Evolutionary conservation across 2,113 vertebrate species (phyloP), one percentile per base, ranked within the genome.

Genomic region (Centropus unirufus): DNA sequence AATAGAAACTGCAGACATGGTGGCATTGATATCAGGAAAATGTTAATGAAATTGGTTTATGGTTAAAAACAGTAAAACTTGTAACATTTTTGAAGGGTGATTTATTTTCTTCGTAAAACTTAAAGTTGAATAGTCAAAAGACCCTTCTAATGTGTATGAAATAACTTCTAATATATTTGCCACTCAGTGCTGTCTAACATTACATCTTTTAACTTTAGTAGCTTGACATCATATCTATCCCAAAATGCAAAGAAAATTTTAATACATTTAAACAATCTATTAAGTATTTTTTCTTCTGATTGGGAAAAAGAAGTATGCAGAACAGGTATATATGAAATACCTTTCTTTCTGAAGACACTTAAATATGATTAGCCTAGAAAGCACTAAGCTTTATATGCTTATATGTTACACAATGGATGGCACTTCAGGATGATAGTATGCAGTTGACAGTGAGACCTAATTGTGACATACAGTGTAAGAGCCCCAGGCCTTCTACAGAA

Each of bases 1-100:
- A 96, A 74, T 49, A 12, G 23, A 52, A 96, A 92, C 46, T 94
- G 79, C 59, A 95, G 79, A 54, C 11, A n/a, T 67, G 46, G 94
- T 19, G 42, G 34, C 34, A 49, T 21, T 61, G 46, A 51, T 80
- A 85, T 22, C 5, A 87, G 13, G 59, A 95, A 83, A 27, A 54
- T 67, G 32, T 17, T 34, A 64, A 90, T 57, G 14, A 44, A 80
- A 88, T 81, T 68, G 4, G 4, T 21, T 93, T 59, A 32, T 61
- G 8, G 13, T 62, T 3, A 20, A 73, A 47, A 92, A 32, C 14
- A 62, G 42, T 29, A 73, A 81, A 92, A 84, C 42, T 68, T 70
- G 8, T n/a, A 76, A 57, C 61, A 49, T 19, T 52, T 62, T 46
- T 22, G 14, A 52, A 90, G 42, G 9, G 22, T 9, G 18, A 92